Evolutionary conservation across 2,888 invertebrate species (phyloP).

Genomic region (Xanthia icteritia): DNA sequence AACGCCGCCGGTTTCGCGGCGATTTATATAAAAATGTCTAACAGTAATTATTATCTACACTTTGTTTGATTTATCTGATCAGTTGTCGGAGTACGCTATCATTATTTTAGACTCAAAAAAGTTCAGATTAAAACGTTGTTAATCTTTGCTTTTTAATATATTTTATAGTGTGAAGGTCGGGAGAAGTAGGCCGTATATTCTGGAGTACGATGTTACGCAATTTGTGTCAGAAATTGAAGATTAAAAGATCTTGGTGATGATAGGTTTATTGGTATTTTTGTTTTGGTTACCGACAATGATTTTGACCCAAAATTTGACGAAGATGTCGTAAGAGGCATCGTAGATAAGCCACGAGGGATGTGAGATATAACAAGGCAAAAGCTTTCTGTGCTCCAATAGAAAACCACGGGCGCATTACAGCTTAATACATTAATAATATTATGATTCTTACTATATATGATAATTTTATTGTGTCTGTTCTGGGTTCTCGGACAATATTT

Average conservation of each 20-base stretch:
- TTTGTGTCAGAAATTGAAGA: conserved; percentile 11
- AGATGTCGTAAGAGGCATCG: conserved; percentile 4
- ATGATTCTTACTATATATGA: neutral
- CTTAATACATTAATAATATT: neutral
- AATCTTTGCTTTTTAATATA: conserved; percentile 32
- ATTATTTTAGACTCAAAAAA: conserved; percentile 42
- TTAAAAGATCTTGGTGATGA: conserved; percentile 36
- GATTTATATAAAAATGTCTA: conserved; percentile 72
- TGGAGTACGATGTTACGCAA: conserved; percentile 24
- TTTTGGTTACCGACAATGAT: conserved; percentile 6
- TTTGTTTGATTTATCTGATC: conserved; percentile 67
- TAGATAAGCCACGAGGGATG: neutral
- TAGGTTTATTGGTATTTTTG: conserved; percentile 34
- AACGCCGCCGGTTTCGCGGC: conserved; percentile 64
- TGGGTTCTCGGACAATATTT: neutral
- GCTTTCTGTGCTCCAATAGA: neutral
- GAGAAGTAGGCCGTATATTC: conserved; percentile 39
- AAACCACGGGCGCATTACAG: neutral
- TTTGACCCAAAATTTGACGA: neutral
- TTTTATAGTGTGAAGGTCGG: conserved; percentile 37
- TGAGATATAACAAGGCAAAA: neutral
- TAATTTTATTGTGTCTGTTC: neutral
- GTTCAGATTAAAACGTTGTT: conserved; percentile 48
- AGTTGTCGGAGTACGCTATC: conserved; percentile 52
- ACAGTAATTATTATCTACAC: conserved; percentile 70